A percentile compares a stretch with the other conserved stretches of the same genome.
Evolutionary conservation across 2,113 vertebrate species (phyloP).

Genomic region (Chrysemys picta): DNA sequence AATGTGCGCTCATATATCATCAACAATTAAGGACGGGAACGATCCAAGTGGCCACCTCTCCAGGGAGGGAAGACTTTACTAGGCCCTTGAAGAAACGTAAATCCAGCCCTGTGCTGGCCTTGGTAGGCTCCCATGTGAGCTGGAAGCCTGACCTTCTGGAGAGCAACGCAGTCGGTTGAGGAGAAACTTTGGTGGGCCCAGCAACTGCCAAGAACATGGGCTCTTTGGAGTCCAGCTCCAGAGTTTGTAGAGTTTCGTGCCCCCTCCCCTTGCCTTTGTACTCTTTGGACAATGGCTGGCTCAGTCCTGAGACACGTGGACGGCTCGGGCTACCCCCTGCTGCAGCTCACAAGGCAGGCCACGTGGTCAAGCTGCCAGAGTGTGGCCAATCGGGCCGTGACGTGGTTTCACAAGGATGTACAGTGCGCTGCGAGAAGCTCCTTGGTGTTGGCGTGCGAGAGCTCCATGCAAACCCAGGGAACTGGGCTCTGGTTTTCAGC

Average conservation of each 20-base stretch:
- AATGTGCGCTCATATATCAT: constrained; percentile 39
- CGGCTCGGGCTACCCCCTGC: background rate
- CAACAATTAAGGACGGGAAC: constrained; percentile 33
- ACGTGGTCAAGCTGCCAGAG: background rate
- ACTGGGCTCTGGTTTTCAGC: constrained; percentile 1
- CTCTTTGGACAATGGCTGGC: background rate
- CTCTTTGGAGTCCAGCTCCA: background rate
- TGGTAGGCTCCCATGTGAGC: background rate
- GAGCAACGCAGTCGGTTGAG: background rate
- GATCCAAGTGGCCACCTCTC: constrained; percentile 35
- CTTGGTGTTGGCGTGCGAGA: background rate
- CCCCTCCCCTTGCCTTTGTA: background rate
- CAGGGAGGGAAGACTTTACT: background rate
- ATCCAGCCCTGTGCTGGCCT: background rate
- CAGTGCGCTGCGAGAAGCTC: background rate
- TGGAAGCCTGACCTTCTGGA: background rate
- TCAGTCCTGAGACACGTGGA: background rate
- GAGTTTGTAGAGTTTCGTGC: background rate
- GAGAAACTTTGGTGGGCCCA: background rate
- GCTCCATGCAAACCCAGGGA: background rate
- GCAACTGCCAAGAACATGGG: background rate
- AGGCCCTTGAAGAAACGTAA: constrained; percentile 21
- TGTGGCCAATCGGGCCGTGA: background rate
- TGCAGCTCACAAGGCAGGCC: rapidly evolving
- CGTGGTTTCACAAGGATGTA: background rate